Conservation (phyloP, 2,888 invertebrate genomes). For the Pachydiplax longipennis region DNA sequence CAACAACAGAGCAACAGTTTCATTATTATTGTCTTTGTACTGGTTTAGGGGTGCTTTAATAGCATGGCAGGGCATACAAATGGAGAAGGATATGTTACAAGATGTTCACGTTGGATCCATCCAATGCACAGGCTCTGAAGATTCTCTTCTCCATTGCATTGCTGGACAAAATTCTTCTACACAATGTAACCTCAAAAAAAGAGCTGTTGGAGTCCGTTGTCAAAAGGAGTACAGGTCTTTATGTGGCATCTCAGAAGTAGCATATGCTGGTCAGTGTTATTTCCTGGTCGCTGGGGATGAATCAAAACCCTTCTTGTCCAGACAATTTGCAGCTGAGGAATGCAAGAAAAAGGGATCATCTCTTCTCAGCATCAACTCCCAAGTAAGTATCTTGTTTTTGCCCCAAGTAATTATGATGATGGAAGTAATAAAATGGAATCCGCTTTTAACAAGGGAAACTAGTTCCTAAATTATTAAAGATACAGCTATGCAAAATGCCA, state of each 20-base stretch:
- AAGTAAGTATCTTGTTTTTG: no score
- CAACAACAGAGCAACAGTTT: not conserved
- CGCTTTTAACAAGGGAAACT: no score
- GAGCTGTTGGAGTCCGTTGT: slow-evolving; percentile 18
- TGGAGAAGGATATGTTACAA: not conserved
- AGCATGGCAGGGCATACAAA: slow-evolving; percentile 61
- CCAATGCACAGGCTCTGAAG: slow-evolving; percentile 59
- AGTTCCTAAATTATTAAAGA: no score
- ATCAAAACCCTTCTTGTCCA: slow-evolving; percentile 43
- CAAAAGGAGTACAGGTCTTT: slow-evolving; percentile 52
- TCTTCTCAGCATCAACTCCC: slow-evolving; percentile 61
- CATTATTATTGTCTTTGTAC: not conserved
- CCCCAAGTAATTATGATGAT: no score
- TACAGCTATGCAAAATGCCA: no score
- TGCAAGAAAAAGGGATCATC: slow-evolving; percentile 60
- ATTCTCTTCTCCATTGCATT: slow-evolving; percentile 56
- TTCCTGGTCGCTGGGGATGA: slow-evolving; percentile 56
- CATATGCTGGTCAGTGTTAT: slow-evolving; percentile 64
- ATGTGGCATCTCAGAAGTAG: slow-evolving; percentile 62
- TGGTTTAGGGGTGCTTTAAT: slow-evolving; percentile 61
- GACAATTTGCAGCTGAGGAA: slow-evolving; percentile 52
- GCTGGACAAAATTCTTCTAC: slow-evolving; percentile 47
- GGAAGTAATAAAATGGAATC: no score
- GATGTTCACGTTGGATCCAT: slow-evolving; percentile 51
- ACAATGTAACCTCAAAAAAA: not conserved